phyloP scores from a whole-genome alignment of 2,113 vertebrate genomes.

The Otis tarda region DNA sequence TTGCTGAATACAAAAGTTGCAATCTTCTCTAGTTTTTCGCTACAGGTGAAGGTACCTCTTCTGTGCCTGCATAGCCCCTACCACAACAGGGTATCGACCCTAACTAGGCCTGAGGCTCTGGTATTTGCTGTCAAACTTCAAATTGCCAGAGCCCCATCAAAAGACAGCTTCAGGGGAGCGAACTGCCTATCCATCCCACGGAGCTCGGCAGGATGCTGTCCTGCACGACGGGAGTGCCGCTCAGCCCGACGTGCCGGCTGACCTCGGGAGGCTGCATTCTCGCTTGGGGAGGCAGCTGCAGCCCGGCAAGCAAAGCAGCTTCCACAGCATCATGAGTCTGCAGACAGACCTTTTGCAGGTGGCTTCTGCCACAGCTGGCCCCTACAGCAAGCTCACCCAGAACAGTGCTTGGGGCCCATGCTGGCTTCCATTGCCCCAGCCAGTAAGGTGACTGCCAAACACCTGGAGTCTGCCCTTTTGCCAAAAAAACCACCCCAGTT shows the following conservation, averaged over 20 bases:
- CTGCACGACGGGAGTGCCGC: not conserved
- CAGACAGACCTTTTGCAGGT: not conserved
- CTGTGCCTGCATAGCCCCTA: accelerated
- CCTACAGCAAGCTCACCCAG: not conserved
- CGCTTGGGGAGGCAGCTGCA: not conserved
- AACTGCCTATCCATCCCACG: not conserved
- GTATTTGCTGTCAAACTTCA: not conserved
- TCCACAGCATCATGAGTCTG: not conserved
- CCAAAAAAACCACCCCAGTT: not conserved
- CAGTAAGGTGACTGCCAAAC: not conserved
- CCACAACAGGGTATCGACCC: not conserved
- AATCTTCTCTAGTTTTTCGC: not conserved
- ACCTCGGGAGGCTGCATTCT: not conserved
- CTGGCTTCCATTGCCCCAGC: not conserved
- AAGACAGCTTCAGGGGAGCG: not conserved
- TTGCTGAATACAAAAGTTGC: not conserved
- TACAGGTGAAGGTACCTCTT: not conserved
- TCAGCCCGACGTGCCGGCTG: accelerated
- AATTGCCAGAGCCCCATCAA: not conserved
- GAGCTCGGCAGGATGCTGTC: not conserved
- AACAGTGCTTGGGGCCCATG: accelerated
- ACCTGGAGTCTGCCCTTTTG: not conserved
- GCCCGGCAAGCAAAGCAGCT: not conserved
- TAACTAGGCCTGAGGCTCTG: not conserved
- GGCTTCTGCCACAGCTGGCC: not conserved